These are phyloP conservation scores for Callosobruchus maculatus DNA, from an alignment of 2,888 invertebrate species.

Conservation along the genomic window DNA sequence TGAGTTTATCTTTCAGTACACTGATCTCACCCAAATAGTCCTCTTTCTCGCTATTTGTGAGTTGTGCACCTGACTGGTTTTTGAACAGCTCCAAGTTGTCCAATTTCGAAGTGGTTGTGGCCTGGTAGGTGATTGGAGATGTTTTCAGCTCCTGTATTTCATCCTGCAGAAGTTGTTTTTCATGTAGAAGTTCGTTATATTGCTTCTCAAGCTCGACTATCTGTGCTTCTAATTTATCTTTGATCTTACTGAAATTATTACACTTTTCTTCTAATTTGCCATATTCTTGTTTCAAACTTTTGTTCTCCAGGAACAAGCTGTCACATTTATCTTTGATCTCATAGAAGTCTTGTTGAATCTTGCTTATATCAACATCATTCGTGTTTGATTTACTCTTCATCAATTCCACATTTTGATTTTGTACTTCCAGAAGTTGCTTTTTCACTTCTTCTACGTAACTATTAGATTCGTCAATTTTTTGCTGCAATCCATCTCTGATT, in stretches of 20 bases:
- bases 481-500: conserved; percentile 1
- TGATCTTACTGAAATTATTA: conserved; percentile 29
- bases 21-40: conserved; percentile 28
- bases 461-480: conserved; percentile 13
- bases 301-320: conserved; percentile 31
- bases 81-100: conserved; percentile 28
- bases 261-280: conserved; percentile 30
- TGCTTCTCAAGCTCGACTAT: conserved; percentile 39
- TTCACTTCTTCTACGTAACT: conserved; percentile 3
- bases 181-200: conserved; percentile 40
- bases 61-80: conserved; percentile 18
- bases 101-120: conserved; percentile 13
- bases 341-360: conserved; percentile 30
- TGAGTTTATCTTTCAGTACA: conserved; percentile 37
- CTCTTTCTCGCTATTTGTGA: conserved; percentile 6
- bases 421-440: not conserved
- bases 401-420: conserved; percentile 5
- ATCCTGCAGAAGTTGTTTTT: conserved; percentile 43
- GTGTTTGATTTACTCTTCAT: conserved; percentile 5
- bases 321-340: conserved; percentile 33
- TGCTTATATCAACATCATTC: conserved; percentile 20
- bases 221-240: conserved; percentile 33
- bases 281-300: conserved; percentile 30
- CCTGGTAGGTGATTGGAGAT: conserved; percentile 34
- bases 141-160: conserved; percentile 46